These are phyloP conservation scores for Poecile atricapillus DNA, from an alignment of 2,113 vertebrate species.

Conservation along the genomic window DNA sequence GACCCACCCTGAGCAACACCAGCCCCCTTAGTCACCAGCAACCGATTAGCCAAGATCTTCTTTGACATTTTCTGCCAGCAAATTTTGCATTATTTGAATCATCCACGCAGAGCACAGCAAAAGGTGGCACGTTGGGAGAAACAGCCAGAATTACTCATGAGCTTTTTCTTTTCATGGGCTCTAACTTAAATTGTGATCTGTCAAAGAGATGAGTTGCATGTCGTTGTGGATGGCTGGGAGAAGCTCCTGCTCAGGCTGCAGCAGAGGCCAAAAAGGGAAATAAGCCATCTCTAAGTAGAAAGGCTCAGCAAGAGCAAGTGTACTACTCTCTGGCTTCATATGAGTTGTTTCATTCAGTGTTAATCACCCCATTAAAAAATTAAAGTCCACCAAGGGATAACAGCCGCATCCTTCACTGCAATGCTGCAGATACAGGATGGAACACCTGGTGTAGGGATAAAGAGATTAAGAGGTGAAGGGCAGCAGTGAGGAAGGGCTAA, in stretches of 20 bases:
- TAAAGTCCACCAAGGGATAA: neutral
- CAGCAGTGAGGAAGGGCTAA: neutral
- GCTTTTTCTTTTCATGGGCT: neutral
- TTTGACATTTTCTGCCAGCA: neutral
- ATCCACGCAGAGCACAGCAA: neutral
- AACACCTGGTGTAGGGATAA: neutral
- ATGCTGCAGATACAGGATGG: neutral
- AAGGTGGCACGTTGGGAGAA: neutral
- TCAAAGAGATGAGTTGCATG: neutral
- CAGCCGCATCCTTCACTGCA: neutral
- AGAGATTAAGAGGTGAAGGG: neutral
- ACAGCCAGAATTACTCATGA: slow-evolving; percentile 40
- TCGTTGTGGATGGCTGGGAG: neutral
- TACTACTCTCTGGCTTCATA: neutral
- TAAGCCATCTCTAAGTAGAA: neutral
- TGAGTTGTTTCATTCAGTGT: neutral
- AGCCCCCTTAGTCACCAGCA: neutral
- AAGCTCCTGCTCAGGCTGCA: neutral
- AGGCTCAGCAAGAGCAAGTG: neutral
- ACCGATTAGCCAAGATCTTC: neutral
- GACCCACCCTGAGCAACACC: neutral
- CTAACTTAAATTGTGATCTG: neutral
- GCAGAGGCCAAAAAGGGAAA: neutral
- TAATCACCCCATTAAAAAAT: neutral
- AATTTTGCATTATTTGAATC: slow-evolving; percentile 28